Evolutionary conservation across 2,888 invertebrate species (phyloP).

Genomic region (Pollenia labialis): DNA sequence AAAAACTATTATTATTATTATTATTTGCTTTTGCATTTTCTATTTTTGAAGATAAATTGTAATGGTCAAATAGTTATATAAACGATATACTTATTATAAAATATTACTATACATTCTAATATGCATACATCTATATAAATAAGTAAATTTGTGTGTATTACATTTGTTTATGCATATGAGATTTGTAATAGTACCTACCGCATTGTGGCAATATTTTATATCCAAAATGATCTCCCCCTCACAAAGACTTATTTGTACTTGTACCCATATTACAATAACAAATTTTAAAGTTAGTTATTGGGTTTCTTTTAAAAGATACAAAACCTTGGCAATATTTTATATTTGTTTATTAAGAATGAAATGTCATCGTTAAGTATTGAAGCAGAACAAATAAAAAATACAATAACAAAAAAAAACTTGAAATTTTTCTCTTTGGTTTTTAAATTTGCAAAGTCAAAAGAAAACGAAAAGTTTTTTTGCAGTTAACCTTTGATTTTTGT

Average conservation of each 20-base stretch:
- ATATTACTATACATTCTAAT: neutral
- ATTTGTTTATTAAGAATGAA: conserved; percentile 48
- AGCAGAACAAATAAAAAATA: conserved; percentile 37
- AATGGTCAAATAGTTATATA: conserved; percentile 52
- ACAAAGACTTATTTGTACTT: neutral
- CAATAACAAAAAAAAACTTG: neutral
- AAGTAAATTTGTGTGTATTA: no score
- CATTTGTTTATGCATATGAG: neutral
- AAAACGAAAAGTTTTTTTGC: conserved; percentile 18
- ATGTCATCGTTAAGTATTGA: conserved; percentile 65
- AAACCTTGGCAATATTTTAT: conserved; percentile 68
- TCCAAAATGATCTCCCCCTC: conserved; percentile 51
- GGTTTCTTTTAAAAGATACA: conserved; percentile 13
- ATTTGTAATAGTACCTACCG: conserved; percentile 58
- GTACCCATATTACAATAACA: neutral
- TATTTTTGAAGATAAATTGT: conserved; percentile 21
- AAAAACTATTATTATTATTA: conserved; percentile 12
- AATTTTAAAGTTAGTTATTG: conserved; percentile 9
- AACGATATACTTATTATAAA: neutral
- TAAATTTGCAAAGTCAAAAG: neutral
- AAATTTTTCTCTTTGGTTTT: neutral
- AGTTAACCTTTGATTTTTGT: conserved; percentile 43
- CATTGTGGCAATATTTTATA: conserved; percentile 42
- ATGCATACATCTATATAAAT: neutral
- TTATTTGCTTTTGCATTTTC: neutral